phyloP scores from a whole-genome alignment of 2,797 vertebrate species.

The Pseudomugil gertrudae region DNA sequence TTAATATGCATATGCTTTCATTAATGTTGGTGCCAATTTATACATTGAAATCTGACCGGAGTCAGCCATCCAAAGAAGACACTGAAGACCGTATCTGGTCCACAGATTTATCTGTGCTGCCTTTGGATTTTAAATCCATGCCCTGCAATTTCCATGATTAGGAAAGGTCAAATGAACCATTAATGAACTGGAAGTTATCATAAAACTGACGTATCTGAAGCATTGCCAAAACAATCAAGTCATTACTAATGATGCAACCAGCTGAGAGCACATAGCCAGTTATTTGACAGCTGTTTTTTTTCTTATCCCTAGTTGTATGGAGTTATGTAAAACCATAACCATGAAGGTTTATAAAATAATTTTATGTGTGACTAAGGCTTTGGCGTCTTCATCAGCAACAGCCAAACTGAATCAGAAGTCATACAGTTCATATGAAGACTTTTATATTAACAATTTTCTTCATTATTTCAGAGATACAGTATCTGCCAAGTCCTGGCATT shows the following conservation, averaged over 20 bases:
- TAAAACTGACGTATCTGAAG: background rate
- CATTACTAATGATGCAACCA: conserved; percentile 3
- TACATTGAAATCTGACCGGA: background rate
- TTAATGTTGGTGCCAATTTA: background rate
- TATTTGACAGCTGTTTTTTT: conserved; percentile 3
- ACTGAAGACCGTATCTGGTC: background rate
- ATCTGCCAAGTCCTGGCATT: conserved; percentile 9
- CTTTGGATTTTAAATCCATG: background rate
- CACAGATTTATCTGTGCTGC: background rate
- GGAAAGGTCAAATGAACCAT: background rate
- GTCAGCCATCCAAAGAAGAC: background rate
- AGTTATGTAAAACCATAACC: conserved; percentile 15
- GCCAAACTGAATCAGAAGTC: conserved; percentile 12
- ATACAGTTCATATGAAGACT: conserved; percentile 16
- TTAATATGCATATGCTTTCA: background rate
- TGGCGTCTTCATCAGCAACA: conserved; percentile 15
- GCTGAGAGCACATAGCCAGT: conserved; percentile 1
- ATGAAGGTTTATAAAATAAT: conserved; percentile 2
- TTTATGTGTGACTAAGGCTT: conserved; percentile 12
- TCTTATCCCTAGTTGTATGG: background rate
- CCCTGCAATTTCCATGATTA: background rate
- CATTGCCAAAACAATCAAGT: background rate
- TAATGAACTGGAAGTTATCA: background rate
- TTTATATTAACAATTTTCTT: conserved; percentile 21
- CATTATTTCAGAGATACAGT: conserved; percentile 10